A percentile compares a stretch with the other conserved stretches of the same genome.
Conservation (phyloP, 2,888 invertebrate species). For the Colletes collaris region DNA sequence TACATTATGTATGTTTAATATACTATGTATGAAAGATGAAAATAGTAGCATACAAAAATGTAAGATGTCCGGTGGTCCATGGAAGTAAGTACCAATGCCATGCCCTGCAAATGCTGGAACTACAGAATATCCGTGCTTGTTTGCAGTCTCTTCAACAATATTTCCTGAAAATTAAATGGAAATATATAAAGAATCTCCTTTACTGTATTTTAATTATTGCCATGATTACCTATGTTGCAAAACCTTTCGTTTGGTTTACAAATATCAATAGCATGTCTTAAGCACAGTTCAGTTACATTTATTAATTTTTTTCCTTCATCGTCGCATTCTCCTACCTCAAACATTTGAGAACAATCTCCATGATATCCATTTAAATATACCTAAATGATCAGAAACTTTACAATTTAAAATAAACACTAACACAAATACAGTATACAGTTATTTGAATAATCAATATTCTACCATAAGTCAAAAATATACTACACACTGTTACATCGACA, state of each 20-base stretch:
- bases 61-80: slow-evolving; percentile 95
- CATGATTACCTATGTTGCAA: slow-evolving; percentile 83
- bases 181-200: slow-evolving; percentile 5
- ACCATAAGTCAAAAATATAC: not conserved
- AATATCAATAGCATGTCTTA: slow-evolving; percentile 85
- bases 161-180: slow-evolving; percentile 83
- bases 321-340: slow-evolving; percentile 93
- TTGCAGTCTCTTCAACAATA: slow-evolving; percentile 87
- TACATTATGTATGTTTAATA: not conserved
- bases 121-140: slow-evolving; percentile 86
- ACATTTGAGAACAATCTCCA: slow-evolving; percentile 96
- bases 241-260: slow-evolving; percentile 85
- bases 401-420: not conserved
- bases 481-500: slow-evolving; percentile 93
- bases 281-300: slow-evolving; percentile 88
- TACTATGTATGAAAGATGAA: not conserved
- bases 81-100: slow-evolving; percentile 96
- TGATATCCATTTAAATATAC: slow-evolving; percentile 93
- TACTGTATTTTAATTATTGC: not conserved
- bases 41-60: slow-evolving; percentile 88
- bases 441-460: no score
- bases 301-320: slow-evolving; percentile 88
- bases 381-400: slow-evolving; percentile 81
- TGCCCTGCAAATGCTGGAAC: slow-evolving; percentile 94
- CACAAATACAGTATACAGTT: no score